phyloP scores from a whole-genome alignment of 1,140 invertebrate genomes.

The Calycopis cecrops region DNA sequence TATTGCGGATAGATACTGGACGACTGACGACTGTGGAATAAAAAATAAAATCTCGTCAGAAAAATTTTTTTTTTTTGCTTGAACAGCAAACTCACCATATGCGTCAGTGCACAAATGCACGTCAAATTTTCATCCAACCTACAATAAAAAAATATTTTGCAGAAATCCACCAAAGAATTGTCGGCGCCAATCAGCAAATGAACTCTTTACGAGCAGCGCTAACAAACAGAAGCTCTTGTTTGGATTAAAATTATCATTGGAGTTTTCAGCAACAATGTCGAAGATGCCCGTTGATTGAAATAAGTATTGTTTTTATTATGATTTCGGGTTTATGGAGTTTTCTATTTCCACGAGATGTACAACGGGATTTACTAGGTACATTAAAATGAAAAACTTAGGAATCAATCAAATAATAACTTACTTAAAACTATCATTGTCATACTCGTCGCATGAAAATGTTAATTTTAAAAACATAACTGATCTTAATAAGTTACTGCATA shows the following conservation, averaged over 20 bases:
- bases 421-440: no score
- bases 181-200: constrained; percentile 26
- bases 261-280: constrained; percentile 1
- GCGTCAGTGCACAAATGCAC: neutral
- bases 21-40: neutral
- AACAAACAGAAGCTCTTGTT: constrained; percentile 14
- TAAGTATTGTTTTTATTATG: neutral
- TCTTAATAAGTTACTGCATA: no score
- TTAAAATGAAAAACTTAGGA: no score
- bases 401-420: no score
- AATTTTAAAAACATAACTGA: no score
- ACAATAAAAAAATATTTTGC: constrained; percentile 18
- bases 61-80: no score
- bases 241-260: constrained; percentile 8
- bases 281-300: constrained; percentile 5
- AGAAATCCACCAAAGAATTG: constrained; percentile 21
- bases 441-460: no score
- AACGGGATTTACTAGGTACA: no score
- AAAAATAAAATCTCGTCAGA: neutral
- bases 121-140: constrained; percentile 1
- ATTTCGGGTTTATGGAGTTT: neutral
- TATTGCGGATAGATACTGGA: no score
- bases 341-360: no score
- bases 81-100: no score
- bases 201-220: constrained; percentile 22